Conservation (phyloP, 2,888 invertebrate species). For the Noctuana brunneofusca region DNA sequence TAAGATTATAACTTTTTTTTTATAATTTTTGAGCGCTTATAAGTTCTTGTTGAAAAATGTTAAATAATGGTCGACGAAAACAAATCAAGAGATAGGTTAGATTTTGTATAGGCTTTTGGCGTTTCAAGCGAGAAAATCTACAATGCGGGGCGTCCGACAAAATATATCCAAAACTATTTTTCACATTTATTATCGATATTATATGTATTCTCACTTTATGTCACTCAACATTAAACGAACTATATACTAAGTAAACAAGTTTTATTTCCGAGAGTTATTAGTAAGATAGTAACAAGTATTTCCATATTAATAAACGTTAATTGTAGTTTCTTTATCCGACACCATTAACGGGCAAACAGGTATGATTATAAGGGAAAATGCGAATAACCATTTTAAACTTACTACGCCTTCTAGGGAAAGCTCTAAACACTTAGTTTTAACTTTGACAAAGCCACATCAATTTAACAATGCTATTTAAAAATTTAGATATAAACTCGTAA, state of each 20-base stretch:
- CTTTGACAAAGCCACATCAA: constrained; percentile 35
- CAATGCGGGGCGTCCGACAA: constrained; percentile 41
- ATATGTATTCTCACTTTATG: constrained; percentile 62
- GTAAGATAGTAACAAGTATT: background rate
- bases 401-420: constrained; percentile 50
- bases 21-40: constrained; percentile 8
- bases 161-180: constrained; percentile 63
- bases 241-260: constrained; percentile 34
- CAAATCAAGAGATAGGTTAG: background rate
- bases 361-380: constrained; percentile 32
- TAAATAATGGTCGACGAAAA: background rate
- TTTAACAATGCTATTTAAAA: constrained; percentile 3
- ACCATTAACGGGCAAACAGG: constrained; percentile 7
- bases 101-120: constrained; percentile 18
- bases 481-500: constrained; percentile 7
- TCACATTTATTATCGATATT: constrained; percentile 39
- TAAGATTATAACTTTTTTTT: constrained; percentile 22
- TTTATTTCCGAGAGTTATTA: constrained; percentile 11
- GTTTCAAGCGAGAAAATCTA: constrained; percentile 12
- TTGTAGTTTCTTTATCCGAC: constrained; percentile 50
- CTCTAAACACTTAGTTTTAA: constrained; percentile 41
- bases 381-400: constrained; percentile 38
- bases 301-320: constrained; percentile 38
- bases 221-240: constrained; percentile 43
- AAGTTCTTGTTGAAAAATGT: background rate